Evolutionary conservation across 2,888 invertebrate species (phyloP).

Genomic region (Cinara cedri): DNA sequence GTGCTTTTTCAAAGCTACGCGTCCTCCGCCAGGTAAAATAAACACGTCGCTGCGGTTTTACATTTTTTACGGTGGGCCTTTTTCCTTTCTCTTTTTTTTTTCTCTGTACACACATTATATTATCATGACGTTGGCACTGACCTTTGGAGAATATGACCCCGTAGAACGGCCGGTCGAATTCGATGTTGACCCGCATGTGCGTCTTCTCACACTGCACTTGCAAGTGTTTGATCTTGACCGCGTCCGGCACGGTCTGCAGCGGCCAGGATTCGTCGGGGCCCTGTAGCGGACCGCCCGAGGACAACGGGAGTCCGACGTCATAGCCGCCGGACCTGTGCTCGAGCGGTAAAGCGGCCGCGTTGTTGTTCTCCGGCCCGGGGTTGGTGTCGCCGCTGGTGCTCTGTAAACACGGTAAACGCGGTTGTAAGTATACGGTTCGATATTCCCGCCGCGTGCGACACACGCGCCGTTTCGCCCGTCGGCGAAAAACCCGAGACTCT

Average conservation of each 20-base stretch:
- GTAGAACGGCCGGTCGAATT: slow-evolving; percentile 92
- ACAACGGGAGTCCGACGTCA: slow-evolving; percentile 58
- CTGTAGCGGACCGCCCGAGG: slow-evolving; percentile 61
- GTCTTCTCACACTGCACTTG: slow-evolving; percentile 96
- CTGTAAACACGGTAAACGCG: slow-evolving; percentile 39
- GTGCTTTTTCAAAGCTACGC: too few species aligned
- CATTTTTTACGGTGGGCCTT: too few species aligned
- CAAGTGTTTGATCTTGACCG: slow-evolving; percentile 89
- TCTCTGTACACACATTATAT: too few species aligned
- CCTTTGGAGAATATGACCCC: slow-evolving; percentile 95
- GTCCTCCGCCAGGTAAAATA: too few species aligned
- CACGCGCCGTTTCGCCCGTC: too few species aligned
- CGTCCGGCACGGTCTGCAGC: slow-evolving; percentile 79
- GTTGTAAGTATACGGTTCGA: too few species aligned
- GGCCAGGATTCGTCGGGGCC: slow-evolving; percentile 81
- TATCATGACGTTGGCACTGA: too few species aligned
- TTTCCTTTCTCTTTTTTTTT: too few species aligned
- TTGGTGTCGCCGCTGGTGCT: slow-evolving; percentile 56
- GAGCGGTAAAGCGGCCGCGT: slow-evolving; percentile 60
- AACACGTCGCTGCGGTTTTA: too few species aligned
- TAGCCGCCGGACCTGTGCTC: slow-evolving; percentile 61
- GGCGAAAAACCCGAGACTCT: too few species aligned
- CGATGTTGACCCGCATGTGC: slow-evolving; percentile 93
- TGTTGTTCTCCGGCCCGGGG: slow-evolving; percentile 49
- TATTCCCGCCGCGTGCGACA: too few species aligned